Evolutionary conservation across 2,113 vertebrate species (phyloP).

Genomic region (Gymnogyps californianus): DNA sequence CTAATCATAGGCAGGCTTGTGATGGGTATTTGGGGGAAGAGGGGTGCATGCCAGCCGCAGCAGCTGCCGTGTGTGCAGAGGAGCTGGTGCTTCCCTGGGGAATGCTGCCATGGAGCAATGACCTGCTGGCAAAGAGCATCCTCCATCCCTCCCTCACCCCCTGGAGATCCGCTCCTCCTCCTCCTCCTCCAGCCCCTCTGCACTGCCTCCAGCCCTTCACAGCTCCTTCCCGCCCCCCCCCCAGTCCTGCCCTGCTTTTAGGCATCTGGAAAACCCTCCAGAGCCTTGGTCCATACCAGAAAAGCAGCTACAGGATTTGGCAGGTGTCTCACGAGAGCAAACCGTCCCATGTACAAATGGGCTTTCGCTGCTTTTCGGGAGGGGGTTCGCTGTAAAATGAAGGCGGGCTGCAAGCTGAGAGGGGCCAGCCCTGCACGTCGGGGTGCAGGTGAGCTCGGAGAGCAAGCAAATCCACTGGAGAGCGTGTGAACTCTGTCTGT

Average conservation of each 20-base stretch:
- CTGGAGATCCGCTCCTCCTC: not conserved
- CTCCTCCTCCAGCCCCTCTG: not conserved
- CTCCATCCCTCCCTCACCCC: not conserved
- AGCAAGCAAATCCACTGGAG: not conserved
- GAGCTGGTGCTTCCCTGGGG: not conserved
- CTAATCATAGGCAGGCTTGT: not conserved
- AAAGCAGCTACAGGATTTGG: not conserved
- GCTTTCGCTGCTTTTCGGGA: not conserved
- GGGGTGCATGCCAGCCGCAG: not conserved
- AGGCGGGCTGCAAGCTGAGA: not conserved
- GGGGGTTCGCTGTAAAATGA: not conserved
- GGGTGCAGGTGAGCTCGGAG: not conserved
- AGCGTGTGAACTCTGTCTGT: too few relatives aligned
- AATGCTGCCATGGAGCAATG: not conserved
- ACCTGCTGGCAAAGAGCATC: not conserved
- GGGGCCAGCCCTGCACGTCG: not conserved
- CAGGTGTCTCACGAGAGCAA: not conserved
- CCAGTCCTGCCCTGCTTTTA: not conserved
- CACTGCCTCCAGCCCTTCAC: not conserved
- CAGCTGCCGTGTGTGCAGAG: not conserved
- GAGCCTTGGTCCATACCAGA: not conserved
- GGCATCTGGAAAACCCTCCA: not conserved
- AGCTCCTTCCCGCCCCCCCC: not conserved
- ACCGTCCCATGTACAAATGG: fast-evolving
- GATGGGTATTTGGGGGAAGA: not conserved